Percentiles rank a stretch among this genome's conserved stretches.
Evolutionary conservation across 2,888 invertebrate species (phyloP).

Genomic region (Tachina lurida): DNA sequence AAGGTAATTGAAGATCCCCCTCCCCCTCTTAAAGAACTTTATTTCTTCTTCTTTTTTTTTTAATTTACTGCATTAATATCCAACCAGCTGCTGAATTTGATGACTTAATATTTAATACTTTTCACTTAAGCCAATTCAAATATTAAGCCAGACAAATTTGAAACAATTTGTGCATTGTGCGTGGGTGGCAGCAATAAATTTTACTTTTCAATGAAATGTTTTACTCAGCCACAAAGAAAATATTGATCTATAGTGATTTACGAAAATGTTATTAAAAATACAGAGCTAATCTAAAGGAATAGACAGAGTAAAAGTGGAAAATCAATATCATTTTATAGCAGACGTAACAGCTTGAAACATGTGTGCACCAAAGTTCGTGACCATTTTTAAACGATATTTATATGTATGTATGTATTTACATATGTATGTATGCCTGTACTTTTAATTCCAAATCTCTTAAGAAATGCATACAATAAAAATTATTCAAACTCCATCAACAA

Average conservation of each 20-base stretch:
- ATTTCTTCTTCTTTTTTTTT: background rate
- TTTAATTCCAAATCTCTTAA: too few species aligned
- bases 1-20: too few species aligned
- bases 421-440: too few species aligned
- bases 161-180: background rate
- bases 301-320: background rate
- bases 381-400: background rate
- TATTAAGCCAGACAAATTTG: slow-evolving; percentile 3
- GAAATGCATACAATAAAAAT: too few species aligned
- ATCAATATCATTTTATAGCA: background rate
- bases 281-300: background rate
- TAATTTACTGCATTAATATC: background rate
- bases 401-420: too few species aligned
- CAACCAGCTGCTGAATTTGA: background rate
- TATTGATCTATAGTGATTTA: background rate
- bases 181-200: background rate
- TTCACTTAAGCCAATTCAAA: background rate
- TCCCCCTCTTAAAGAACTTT: too few species aligned
- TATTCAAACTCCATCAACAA: too few species aligned
- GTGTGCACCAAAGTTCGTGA: background rate
- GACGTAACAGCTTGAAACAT: background rate
- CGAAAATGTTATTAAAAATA: background rate
- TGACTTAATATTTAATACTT: background rate
- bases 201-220: slow-evolving; percentile 3
- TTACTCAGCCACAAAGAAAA: background rate